These are phyloP conservation scores for Phaethon lepturus DNA, from an alignment of 2,113 vertebrate genomes.

Conservation along the genomic window DNA sequence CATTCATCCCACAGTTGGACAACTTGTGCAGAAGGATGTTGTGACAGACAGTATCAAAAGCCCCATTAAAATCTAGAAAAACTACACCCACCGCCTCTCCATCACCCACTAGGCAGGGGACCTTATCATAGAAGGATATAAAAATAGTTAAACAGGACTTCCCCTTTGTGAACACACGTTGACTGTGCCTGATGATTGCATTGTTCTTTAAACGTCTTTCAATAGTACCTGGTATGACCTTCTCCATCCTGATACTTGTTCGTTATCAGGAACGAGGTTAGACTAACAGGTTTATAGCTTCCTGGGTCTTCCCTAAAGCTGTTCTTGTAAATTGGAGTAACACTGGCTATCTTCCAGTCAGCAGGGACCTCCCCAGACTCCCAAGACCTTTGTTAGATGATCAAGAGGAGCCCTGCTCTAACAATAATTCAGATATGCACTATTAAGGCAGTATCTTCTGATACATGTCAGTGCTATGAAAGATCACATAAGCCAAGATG, in stretches of 20 bases:
- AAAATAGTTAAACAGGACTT: background rate
- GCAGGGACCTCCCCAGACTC: background rate
- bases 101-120: background rate
- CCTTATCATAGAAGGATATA: background rate
- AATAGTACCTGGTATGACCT: background rate
- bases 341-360: background rate
- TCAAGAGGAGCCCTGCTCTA: fast-evolving
- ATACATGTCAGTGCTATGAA: background rate
- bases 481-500: background rate
- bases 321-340: background rate
- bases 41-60: background rate
- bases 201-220: background rate
- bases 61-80: background rate
- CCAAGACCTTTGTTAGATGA: background rate
- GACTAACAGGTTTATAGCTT: background rate
- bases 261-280: background rate
- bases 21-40: background rate
- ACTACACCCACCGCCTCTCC: fast-evolving
- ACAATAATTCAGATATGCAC: background rate
- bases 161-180: background rate
- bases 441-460: background rate
- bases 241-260: background rate
- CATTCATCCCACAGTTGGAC: background rate
- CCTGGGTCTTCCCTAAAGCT: background rate
- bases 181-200: background rate